Conservation (phyloP, 2,888 invertebrate genomes). For the Metallyticus violacea region DNA sequence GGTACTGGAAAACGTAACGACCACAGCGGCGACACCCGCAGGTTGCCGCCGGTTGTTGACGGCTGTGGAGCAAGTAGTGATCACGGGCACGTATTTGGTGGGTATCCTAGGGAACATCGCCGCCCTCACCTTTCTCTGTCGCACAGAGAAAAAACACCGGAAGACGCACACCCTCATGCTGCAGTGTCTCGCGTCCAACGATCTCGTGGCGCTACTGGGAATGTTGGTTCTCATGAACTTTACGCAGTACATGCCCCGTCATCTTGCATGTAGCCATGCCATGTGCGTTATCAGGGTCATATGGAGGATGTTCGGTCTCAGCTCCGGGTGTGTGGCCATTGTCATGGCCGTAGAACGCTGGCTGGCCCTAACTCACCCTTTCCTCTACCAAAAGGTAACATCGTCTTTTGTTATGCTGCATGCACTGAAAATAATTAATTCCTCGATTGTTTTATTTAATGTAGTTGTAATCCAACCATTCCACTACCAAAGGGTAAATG, state of each 20-base stretch:
- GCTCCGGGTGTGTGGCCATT: conserved; percentile 83
- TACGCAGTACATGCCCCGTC: conserved; percentile 45
- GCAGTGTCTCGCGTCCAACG: conserved; percentile 74
- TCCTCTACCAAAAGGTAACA: conserved; percentile 81
- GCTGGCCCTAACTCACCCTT: conserved; percentile 81
- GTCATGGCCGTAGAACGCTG: conserved; percentile 87
- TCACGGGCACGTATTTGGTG: conserved; percentile 59
- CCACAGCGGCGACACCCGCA: neutral
- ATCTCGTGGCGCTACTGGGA: conserved; percentile 74
- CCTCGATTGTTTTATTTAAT: too few species aligned
- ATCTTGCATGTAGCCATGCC: conserved; percentile 36
- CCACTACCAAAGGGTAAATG: too few species aligned
- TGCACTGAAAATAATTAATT: too few species aligned
- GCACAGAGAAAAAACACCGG: conserved; percentile 57
- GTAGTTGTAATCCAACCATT: too few species aligned
- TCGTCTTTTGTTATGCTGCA: too few species aligned
- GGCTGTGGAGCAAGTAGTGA: conserved; percentile 41
- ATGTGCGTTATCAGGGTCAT: conserved; percentile 65
- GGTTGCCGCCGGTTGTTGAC: neutral
- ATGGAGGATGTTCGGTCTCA: conserved; percentile 78
- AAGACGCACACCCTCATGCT: conserved; percentile 77
- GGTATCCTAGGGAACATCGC: conserved; percentile 73
- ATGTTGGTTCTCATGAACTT: conserved; percentile 70
- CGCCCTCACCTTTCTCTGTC: conserved; percentile 71
- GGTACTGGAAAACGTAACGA: neutral